Base-by-base conservation (phyloP, 2,888 invertebrate species). In the Chirona hameri region DNA sequence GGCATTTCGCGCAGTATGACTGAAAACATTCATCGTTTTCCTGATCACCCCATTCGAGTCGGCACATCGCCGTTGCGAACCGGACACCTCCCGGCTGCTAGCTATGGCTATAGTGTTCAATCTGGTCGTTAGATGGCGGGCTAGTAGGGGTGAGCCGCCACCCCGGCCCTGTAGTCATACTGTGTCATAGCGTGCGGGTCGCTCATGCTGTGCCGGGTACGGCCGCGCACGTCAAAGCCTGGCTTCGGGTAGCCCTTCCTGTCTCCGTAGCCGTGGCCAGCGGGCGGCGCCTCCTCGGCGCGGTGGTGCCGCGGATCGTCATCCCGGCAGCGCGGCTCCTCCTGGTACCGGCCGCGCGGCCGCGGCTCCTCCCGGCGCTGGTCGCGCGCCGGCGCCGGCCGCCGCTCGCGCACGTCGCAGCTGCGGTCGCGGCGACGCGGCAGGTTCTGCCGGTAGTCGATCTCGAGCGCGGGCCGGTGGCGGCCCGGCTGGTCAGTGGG, bases 401-500 rank as follows among this genome's bases (percentile, higher is more conserved):
- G 39, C 76, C 14, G 46, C 39, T 76, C 76, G 3, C 76, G 72
- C 31, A 46, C 39, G 76, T 76, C 76, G 12, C 76, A 76, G 76
- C 76, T 76, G 76, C 76, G 76, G 24, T 76, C 76, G 9, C 76
- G 76, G 21, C 46, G 39, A 21, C 76, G 76, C 24, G 39, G 39
- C 39, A 46, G 76, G 39, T 76, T 15, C 39, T 46, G 76, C 1
- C 76, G 76, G 76, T 76, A 76, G 76, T 76, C 76, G 39, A 76
- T 39, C 76, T 76, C 24, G 24, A 76, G 76, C 24, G 76, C 12
- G 21, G 76, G 39, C 76, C 76, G 76, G n/a, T 39, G 39, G 4
- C 27, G 76, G 52, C 52, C 39, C 24, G 7, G 21, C 39, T 2
- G 39, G 4, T 39, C 39, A 39, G 39, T 39, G 27, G 39, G 24